A percentile compares a stretch with the other conserved stretches of the same genome.
Evolutionary conservation across 1,140 invertebrate species (phyloP).

Genomic region (Dendrolimus kikuchii): DNA sequence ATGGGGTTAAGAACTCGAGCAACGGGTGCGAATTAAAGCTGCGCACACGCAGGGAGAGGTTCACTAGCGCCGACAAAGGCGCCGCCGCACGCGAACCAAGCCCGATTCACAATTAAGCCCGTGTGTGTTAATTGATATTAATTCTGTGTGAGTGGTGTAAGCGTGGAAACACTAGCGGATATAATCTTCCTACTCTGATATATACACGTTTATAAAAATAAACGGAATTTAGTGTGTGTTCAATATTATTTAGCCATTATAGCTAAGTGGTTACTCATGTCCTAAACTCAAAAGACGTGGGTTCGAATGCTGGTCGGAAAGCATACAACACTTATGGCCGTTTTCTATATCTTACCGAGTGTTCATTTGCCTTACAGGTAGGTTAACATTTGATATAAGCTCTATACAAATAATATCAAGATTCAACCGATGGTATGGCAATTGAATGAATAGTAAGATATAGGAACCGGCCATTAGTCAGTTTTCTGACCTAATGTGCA

Average conservation of each 20-base stretch:
- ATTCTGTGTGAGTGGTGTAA: constrained; percentile 53
- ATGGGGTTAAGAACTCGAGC: constrained; percentile 21
- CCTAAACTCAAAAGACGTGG: too few species aligned
- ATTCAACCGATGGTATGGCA: too few species aligned
- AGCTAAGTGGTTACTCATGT: too few species aligned
- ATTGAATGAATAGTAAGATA: too few species aligned
- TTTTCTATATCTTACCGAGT: too few species aligned
- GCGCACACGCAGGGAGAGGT: constrained; percentile 27
- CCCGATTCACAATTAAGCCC: constrained; percentile 67
- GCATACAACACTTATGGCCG: too few species aligned
- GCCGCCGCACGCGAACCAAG: constrained; percentile 61
- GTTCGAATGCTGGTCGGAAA: too few species aligned
- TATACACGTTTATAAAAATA: not conserved
- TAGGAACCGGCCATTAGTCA: too few species aligned
- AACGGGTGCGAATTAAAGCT: constrained; percentile 49
- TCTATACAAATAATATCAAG: too few species aligned
- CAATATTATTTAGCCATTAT: not conserved
- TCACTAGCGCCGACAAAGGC: constrained; percentile 55
- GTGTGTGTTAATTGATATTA: constrained; percentile 70
- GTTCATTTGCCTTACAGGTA: too few species aligned
- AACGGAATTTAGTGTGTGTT: constrained; percentile 4
- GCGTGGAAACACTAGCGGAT: constrained; percentile 21
- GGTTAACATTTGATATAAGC: too few species aligned
- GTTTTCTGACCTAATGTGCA: too few species aligned
- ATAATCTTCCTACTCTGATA: not conserved